These are phyloP conservation scores for Rhabdophis nuchalis DNA, from an alignment of 2,797 vertebrate species.

Conservation along the genomic window DNA sequence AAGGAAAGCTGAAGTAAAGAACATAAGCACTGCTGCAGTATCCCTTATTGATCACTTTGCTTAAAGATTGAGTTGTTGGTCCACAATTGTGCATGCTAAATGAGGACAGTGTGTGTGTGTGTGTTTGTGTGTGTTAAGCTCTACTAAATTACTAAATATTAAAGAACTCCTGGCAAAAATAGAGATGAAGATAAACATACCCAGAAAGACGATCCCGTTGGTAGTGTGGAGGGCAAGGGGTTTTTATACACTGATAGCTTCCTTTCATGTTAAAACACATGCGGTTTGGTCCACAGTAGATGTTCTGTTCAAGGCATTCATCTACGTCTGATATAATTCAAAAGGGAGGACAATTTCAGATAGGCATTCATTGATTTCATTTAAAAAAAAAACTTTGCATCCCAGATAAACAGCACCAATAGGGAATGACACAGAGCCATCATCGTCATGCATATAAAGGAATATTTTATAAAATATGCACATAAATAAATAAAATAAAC, in stretches of 20 bases:
- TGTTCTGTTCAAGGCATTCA: conserved; percentile 87
- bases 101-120: neutral
- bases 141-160: neutral
- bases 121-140: neutral
- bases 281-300: conserved; percentile 85
- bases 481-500: neutral
- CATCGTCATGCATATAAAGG: neutral
- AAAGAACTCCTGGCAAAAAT: neutral
- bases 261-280: conserved; percentile 99
- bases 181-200: conserved; percentile 60
- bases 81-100: neutral
- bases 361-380: neutral
- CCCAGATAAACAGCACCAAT: neutral
- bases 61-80: neutral
- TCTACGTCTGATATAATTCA: conserved; percentile 79
- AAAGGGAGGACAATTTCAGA: neutral
- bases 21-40: neutral
- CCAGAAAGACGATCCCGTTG: conserved; percentile 81
- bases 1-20: neutral
- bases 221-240: conserved; percentile 91
- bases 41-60: neutral
- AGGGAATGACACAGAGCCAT: neutral
- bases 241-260: conserved; percentile 92
- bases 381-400: neutral
- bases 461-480: neutral